These are phyloP conservation scores for Himalopsyche tibetana DNA, from an alignment of 2,888 invertebrate genomes.

Conservation along the genomic window DNA sequence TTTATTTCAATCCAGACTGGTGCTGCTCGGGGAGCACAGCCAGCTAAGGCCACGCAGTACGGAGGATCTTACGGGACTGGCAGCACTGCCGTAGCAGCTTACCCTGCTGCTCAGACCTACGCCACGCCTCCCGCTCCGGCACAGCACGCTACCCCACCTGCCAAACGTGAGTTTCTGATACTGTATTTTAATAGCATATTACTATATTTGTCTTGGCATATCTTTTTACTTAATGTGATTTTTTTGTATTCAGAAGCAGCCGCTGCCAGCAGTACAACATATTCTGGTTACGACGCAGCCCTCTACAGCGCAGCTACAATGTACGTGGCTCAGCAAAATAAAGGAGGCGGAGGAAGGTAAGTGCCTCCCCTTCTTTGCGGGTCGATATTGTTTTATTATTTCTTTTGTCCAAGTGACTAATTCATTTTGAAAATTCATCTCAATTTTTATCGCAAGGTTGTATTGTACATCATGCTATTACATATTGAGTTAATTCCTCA, in stretches of 20 bases:
- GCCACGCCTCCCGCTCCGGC: conserved; percentile 75
- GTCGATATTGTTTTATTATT: too few relatives aligned
- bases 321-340: conserved; percentile 91
- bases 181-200: background rate
- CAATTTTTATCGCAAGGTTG: too few relatives aligned
- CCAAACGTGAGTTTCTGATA: conserved; percentile 51
- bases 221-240: conserved; percentile 53
- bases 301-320: conserved; percentile 96
- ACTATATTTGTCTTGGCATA: background rate
- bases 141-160: conserved; percentile 52
- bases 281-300: conserved; percentile 95
- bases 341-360: conserved; percentile 75
- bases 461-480: too few relatives aligned
- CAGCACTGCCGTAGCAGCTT: conserved; percentile 70
- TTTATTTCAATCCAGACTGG: conserved; percentile 51
- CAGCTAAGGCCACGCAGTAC: conserved; percentile 78
- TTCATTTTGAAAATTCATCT: too few relatives aligned
- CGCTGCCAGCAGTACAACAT: conserved; percentile 82
- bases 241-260: conserved; percentile 71
- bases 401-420: too few relatives aligned
- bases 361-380: conserved; percentile 61
- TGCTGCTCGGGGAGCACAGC: conserved; percentile 79
- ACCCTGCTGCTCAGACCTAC: conserved; percentile 76
- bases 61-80: conserved; percentile 78
- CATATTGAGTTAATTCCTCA: too few relatives aligned